These are phyloP conservation scores for Saguinus imperator DNA, from an alignment of 2,113 vertebrate genomes.

Conservation along the genomic window DNA sequence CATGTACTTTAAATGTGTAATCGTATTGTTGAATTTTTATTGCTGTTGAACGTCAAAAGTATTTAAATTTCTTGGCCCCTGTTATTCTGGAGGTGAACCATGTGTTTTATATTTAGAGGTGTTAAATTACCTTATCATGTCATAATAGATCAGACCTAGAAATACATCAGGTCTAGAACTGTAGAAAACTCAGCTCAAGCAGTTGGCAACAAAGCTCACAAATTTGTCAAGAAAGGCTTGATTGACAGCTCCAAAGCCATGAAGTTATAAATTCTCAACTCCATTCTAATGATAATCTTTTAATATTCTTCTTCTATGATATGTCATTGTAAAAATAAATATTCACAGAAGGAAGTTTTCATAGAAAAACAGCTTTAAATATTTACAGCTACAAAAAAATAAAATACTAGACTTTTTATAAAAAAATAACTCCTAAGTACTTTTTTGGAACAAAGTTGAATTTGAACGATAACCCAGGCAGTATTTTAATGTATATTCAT, in stretches of 20 bases:
- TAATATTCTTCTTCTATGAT: not conserved
- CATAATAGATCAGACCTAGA: not conserved
- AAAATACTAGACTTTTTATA: not conserved
- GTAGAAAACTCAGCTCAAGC: not conserved
- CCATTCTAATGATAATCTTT: not conserved
- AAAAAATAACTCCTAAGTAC: not conserved
- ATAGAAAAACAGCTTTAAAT: conserved; percentile 22
- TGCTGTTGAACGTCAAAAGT: not conserved
- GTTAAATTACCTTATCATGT: not conserved
- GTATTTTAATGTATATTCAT: not conserved
- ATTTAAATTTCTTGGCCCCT: not conserved
- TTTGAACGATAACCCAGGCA: not conserved
- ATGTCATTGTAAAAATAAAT: conserved; percentile 10
- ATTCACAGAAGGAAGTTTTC: not conserved
- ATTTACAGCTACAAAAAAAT: conserved; percentile 8
- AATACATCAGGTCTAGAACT: not conserved
- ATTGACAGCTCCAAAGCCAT: not conserved
- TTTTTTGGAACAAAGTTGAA: not conserved
- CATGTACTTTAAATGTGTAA: not conserved
- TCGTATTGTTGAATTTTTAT: not conserved
- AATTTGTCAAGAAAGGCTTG: not conserved
- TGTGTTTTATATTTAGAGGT: not conserved
- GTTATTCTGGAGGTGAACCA: not conserved
- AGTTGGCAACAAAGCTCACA: not conserved
- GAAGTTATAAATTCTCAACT: not conserved